These are phyloP conservation scores for Frankliniella fusca DNA, from an alignment of 2,888 invertebrate genomes.

Conservation along the genomic window DNA sequence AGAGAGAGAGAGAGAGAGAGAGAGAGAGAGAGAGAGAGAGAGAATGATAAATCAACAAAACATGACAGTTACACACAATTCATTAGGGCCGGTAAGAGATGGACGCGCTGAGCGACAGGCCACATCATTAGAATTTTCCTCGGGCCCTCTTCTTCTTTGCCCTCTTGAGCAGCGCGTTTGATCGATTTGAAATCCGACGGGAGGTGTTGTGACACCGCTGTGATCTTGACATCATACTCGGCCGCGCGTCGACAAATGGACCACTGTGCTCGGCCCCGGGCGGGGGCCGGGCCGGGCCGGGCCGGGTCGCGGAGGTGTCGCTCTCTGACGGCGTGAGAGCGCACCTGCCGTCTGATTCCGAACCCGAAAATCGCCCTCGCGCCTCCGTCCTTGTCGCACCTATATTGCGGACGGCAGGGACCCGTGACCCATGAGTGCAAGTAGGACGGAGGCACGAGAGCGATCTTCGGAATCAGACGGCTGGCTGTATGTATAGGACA, in stretches of 20 bases:
- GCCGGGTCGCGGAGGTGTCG: too few species aligned
- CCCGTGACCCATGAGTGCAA: too few species aligned
- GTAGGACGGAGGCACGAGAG: too few species aligned
- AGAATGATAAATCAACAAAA: constrained; percentile 18
- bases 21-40: too few species aligned
- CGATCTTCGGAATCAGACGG: too few species aligned
- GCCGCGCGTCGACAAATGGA: not conserved
- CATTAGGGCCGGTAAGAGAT: not conserved
- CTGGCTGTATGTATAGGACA: too few species aligned
- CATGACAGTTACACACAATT: constrained; percentile 26
- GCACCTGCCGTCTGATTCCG: too few species aligned
- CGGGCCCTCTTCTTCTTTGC: not conserved
- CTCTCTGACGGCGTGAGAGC: too few species aligned
- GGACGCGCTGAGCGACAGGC: not conserved
- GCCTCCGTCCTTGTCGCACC: too few species aligned
- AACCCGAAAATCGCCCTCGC: too few species aligned
- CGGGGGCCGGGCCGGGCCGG: not conserved
- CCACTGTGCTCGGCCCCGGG: not conserved
- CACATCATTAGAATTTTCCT: not conserved
- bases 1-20: too few species aligned
- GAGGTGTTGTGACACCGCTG: constrained; percentile 5
- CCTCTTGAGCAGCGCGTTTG: not conserved
- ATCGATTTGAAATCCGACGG: not conserved
- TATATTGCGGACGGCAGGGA: too few species aligned
- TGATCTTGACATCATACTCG: constrained; percentile 14